A percentile compares a stretch with the other conserved stretches of the same genome.
These are phyloP conservation scores for Aspidiotus destructor DNA, from an alignment of 2,888 invertebrate genomes.

Conservation along the genomic window DNA sequence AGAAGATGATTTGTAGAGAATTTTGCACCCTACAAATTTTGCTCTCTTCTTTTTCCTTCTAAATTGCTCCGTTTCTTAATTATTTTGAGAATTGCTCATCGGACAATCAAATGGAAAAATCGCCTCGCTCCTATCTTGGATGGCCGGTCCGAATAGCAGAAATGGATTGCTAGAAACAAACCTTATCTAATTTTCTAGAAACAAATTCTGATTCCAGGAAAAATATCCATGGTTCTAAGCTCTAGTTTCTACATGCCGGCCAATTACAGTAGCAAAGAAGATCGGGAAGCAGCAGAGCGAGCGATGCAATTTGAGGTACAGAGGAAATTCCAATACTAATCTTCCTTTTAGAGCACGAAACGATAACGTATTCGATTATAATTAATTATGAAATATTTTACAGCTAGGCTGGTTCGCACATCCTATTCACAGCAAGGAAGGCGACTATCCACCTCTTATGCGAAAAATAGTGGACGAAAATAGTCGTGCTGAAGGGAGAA, in stretches of 20 bases:
- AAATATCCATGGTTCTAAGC: conserved; percentile 9
- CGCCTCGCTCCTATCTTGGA: too few species aligned
- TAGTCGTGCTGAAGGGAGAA: conserved; percentile 44
- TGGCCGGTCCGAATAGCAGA: too few species aligned
- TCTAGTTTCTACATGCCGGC: background rate
- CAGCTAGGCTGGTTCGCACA: conserved; percentile 38
- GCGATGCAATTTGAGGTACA: background rate
- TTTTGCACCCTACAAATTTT: background rate
- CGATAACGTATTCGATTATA: too few species aligned
- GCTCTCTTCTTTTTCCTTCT: background rate
- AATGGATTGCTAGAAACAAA: too few species aligned
- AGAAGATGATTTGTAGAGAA: too few species aligned
- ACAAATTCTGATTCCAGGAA: background rate
- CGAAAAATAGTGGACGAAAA: conserved; percentile 43
- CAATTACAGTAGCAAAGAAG: background rate
- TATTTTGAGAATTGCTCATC: too few species aligned
- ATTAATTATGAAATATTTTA: too few species aligned
- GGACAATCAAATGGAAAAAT: too few species aligned
- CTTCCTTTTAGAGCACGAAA: too few species aligned
- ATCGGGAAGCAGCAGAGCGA: conserved; percentile 10
- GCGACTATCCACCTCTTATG: conserved; percentile 48
- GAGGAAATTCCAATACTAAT: too few species aligned
- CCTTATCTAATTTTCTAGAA: too few species aligned
- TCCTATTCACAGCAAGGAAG: conserved; percentile 39
- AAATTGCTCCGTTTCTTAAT: too few species aligned